Conservation (phyloP, 2,888 invertebrate genomes). For the Agelastica alni region DNA sequence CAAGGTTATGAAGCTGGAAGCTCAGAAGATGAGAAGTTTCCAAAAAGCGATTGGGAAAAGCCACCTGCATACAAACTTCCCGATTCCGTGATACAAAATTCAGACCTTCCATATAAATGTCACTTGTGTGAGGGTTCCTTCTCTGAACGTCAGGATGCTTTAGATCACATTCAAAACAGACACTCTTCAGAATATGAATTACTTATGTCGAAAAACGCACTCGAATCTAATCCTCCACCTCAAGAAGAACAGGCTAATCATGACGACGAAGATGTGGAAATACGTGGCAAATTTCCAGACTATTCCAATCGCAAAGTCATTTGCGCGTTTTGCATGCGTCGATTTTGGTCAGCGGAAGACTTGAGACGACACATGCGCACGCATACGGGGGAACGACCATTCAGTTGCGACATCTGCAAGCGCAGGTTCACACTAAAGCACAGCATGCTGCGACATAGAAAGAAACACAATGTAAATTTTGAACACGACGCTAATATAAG, state of each 20-base stretch:
- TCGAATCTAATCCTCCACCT: slow-evolving; percentile 64
- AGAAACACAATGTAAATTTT: slow-evolving; percentile 74
- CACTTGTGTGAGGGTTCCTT: slow-evolving; percentile 91
- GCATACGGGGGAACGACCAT: slow-evolving; percentile 90
- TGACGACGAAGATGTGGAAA: slow-evolving; percentile 71
- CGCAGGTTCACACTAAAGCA: slow-evolving; percentile 90
- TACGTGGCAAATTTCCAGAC: slow-evolving; percentile 80
- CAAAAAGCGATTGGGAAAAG: slow-evolving; percentile 45
- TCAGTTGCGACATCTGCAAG: slow-evolving; percentile 87
- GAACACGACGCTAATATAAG: slow-evolving; percentile 59
- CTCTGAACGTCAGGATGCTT: slow-evolving; percentile 75
- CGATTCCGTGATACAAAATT: slow-evolving; percentile 51
- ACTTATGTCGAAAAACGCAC: slow-evolving; percentile 80
- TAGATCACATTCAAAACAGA: slow-evolving; percentile 77
- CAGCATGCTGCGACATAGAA: slow-evolving; percentile 91
- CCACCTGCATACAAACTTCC: slow-evolving; percentile 45
- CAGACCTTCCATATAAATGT: slow-evolving; percentile 85
- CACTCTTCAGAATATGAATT: slow-evolving; percentile 81
- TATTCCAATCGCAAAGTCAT: slow-evolving; percentile 87
- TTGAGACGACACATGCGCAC: slow-evolving; percentile 91
- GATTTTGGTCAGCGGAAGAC: slow-evolving; percentile 95
- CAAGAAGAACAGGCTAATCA: slow-evolving; percentile 57
- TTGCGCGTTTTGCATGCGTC: slow-evolving; percentile 89
- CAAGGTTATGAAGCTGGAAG: slow-evolving; percentile 57
- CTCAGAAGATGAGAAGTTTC: slow-evolving; percentile 57